phyloP scores from a whole-genome alignment of 2,113 vertebrate genomes.

The Synodontis membranacea region DNA sequence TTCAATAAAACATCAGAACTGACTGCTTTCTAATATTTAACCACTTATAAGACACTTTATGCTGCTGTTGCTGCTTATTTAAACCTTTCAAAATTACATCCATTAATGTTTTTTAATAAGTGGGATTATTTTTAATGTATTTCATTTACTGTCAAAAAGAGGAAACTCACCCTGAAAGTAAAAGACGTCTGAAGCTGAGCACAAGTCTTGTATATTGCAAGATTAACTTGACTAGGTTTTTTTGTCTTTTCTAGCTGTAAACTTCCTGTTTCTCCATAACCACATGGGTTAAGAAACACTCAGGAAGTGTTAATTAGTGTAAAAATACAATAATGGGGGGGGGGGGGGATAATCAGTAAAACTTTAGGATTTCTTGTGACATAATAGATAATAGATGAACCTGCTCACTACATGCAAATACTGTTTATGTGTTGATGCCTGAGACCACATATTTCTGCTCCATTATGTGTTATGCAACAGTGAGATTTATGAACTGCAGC shows the following conservation, averaged over 20 bases:
- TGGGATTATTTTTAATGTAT: not conserved
- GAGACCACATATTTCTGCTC: not conserved
- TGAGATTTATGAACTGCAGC: not conserved
- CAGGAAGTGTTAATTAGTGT: not conserved
- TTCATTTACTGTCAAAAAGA: not conserved
- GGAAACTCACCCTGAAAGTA: not conserved
- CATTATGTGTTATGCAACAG: not conserved
- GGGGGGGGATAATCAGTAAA: too few species aligned
- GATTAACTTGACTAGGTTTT: conserved; percentile 4
- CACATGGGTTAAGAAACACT: conserved; percentile 36
- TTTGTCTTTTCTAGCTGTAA: conserved; percentile 1
- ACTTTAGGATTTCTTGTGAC: not conserved
- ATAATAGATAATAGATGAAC: not conserved
- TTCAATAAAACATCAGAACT: not conserved
- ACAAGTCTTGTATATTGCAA: not conserved
- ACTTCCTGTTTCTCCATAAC: conserved; percentile 62
- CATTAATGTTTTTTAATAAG: not conserved
- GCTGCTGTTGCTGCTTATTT: not conserved
- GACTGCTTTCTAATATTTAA: not conserved
- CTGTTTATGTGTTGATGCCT: not conserved
- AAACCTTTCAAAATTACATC: not conserved
- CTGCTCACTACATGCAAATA: not conserved
- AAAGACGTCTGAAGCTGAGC: not conserved
- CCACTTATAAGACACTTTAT: not conserved
- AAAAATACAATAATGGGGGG: not conserved